A percentile compares a stretch with the other conserved stretches of the same genome.
Conservation (phyloP, 2,797 vertebrate species). For the Natrix natrix region DNA sequence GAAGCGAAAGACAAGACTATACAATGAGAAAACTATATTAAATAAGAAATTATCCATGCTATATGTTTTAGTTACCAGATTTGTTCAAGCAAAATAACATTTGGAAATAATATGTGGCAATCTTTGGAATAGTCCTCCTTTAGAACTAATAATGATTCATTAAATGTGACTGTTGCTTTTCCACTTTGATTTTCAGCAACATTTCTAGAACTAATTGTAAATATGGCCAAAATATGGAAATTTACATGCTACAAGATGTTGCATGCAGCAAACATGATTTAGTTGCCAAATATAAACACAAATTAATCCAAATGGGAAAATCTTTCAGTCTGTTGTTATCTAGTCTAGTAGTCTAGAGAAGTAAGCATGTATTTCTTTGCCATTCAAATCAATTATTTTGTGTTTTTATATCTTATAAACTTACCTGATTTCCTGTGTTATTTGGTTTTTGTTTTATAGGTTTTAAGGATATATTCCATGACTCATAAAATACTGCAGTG, state of each 20-base stretch:
- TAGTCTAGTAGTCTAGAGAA: background rate
- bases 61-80: conserved; percentile 61
- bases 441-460: background rate
- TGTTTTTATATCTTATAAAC: background rate
- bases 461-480: background rate
- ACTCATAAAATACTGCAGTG: background rate
- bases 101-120: conserved; percentile 53
- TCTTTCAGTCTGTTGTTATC: background rate
- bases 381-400: background rate
- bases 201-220: background rate
- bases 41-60: conserved; percentile 58
- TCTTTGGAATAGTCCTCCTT: conserved; percentile 47
- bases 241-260: background rate
- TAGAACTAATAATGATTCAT: conserved; percentile 55
- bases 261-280: background rate
- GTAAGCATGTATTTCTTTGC: background rate
- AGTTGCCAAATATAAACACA: background rate
- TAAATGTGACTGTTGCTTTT: background rate
- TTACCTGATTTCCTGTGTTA: background rate
- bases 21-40: conserved; percentile 21
- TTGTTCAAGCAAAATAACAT: conserved; percentile 58
- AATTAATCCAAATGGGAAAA: background rate
- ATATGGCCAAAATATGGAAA: background rate
- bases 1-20: conserved; percentile 30
- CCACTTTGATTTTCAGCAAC: conserved; percentile 10